Conservation (phyloP, 2,888 invertebrate genomes). For the Nezara viridula region DNA sequence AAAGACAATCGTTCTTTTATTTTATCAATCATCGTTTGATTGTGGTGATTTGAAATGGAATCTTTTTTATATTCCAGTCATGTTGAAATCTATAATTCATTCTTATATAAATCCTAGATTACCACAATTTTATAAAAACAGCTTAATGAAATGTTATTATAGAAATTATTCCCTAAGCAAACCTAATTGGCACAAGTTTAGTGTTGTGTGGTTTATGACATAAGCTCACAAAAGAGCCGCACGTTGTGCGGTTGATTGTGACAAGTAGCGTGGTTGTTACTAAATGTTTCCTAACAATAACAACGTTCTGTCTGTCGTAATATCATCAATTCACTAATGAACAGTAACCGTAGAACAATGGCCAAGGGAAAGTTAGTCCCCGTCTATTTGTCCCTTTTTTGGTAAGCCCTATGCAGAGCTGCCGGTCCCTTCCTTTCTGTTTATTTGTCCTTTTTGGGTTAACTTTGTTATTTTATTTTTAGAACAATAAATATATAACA, state of each 20-base stretch:
- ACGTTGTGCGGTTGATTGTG: background rate
- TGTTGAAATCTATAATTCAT: too few relatives aligned
- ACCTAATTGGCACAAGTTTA: conserved; percentile 1
- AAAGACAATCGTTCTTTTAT: too few relatives aligned
- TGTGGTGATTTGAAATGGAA: too few relatives aligned
- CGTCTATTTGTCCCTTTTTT: background rate
- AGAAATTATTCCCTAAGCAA: background rate
- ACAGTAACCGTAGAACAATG: background rate
- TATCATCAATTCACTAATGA: conserved; percentile 17
- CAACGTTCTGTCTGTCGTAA: background rate
- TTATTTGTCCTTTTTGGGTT: too few relatives aligned
- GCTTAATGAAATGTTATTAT: background rate
- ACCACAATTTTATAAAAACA: background rate
- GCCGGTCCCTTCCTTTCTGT: too few relatives aligned
- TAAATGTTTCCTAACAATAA: conserved; percentile 11
- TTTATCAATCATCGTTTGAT: too few relatives aligned
- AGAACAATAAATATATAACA: too few relatives aligned
- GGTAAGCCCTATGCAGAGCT: background rate
- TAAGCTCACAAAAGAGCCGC: background rate
- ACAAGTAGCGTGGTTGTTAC: conserved; percentile 9
- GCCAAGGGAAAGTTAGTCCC: background rate
- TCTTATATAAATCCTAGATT: background rate
- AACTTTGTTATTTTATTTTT: too few relatives aligned
- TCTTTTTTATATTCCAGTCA: too few relatives aligned
- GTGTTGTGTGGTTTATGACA: conserved; percentile 20